phyloP scores from a whole-genome alignment of 2,113 vertebrate species.

The Carlito syrichta region DNA sequence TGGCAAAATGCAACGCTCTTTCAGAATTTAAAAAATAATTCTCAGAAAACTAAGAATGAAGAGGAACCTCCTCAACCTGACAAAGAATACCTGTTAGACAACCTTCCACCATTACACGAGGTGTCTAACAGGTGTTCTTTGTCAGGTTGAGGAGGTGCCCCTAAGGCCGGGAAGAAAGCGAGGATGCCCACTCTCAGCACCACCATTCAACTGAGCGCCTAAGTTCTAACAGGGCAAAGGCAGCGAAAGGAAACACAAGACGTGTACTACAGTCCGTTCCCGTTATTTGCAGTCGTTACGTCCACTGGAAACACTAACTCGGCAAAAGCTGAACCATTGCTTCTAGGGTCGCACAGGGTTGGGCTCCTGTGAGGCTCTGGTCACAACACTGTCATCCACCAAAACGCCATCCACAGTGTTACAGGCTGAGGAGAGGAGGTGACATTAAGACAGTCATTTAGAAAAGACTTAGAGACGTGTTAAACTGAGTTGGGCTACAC shows the following conservation, averaged over 20 bases:
- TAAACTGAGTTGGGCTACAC: too few relatives aligned
- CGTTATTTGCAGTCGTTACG: neutral
- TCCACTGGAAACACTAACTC: neutral
- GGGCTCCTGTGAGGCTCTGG: neutral
- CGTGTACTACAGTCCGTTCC: too few relatives aligned
- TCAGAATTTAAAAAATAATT: neutral
- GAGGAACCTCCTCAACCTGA: neutral
- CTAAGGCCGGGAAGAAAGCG: too few relatives aligned
- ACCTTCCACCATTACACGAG: too few relatives aligned
- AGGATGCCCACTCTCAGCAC: neutral
- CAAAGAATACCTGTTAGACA: neutral
- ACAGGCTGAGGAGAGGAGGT: too few relatives aligned
- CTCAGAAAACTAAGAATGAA: neutral
- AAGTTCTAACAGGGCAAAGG: neutral
- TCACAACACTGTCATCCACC: neutral
- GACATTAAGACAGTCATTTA: too few relatives aligned
- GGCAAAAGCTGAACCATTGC: neutral
- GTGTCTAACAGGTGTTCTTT: too few relatives aligned
- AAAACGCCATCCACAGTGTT: neutral
- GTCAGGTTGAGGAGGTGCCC: too few relatives aligned
- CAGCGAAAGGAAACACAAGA: neutral
- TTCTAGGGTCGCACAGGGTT: too few relatives aligned
- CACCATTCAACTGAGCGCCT: neutral
- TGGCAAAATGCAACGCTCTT: neutral
- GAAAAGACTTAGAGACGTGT: too few relatives aligned